Evolutionary conservation across 2,797 vertebrate genomes (phyloP).

Genomic region (Chaetophractus vellerosus): DNA sequence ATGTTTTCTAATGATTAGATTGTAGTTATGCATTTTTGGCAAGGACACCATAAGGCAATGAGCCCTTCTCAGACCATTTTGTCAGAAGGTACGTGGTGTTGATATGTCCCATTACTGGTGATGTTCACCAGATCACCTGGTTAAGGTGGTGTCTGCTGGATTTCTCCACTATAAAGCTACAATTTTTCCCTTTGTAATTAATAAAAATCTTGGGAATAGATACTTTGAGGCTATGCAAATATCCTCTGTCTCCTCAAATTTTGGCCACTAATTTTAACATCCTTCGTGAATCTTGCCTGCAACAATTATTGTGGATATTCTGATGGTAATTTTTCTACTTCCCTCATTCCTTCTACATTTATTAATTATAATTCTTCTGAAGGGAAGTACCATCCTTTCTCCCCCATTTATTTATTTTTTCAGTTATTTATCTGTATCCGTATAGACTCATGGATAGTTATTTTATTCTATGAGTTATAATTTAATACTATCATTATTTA

Average conservation of each 20-base stretch:
- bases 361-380: conserved; percentile 52
- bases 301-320: too few relatives aligned
- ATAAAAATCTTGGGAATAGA: not conserved
- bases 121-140: not conserved
- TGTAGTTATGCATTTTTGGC: not conserved
- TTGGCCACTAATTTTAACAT: not conserved
- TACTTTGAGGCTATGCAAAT: not conserved
- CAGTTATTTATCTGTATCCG: not conserved
- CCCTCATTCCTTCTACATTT: not conserved
- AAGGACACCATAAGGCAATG: not conserved
- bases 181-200: not conserved
- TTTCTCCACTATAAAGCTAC: not conserved
- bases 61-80: accelerated
- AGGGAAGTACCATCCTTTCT: not conserved
- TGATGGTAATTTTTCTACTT: not conserved
- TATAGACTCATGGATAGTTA: not conserved
- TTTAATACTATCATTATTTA: not conserved
- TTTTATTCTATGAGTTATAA: not conserved
- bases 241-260: not conserved
- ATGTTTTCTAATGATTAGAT: not conserved
- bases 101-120: not conserved
- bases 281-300: not conserved
- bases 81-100: not conserved
- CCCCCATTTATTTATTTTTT: conserved; percentile 31
- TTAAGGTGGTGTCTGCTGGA: not conserved